phyloP scores from a whole-genome alignment of 2,113 vertebrate species.

The Actenoides lindsayi region DNA sequence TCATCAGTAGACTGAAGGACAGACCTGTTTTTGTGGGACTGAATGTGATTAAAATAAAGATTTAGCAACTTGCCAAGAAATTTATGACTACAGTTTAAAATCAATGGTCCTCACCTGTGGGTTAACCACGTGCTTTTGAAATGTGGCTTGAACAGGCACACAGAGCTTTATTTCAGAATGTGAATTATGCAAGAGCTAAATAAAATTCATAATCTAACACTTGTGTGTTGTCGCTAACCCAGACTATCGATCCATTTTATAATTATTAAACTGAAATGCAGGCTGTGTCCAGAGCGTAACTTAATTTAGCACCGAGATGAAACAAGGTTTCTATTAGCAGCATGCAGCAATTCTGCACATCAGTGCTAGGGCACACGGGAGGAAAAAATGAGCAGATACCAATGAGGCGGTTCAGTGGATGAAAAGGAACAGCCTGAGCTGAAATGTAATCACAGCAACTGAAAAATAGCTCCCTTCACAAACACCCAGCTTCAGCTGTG shows the following conservation, averaged over 20 bases:
- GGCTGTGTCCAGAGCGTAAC: background rate
- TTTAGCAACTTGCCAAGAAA: background rate
- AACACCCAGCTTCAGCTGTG: background rate
- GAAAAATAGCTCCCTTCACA: background rate
- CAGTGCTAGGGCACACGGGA: background rate
- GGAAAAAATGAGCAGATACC: background rate
- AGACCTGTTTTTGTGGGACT: background rate
- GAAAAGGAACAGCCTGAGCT: background rate
- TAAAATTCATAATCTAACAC: background rate
- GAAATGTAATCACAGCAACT: background rate
- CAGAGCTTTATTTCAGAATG: background rate
- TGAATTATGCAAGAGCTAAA: background rate
- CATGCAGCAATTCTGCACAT: background rate
- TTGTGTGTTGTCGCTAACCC: background rate
- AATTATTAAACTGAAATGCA: background rate
- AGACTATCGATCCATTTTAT: background rate
- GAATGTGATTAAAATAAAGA: background rate
- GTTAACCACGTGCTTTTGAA: background rate
- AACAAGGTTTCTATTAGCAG: background rate
- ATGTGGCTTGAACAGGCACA: background rate
- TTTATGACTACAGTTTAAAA: background rate
- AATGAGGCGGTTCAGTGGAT: background rate
- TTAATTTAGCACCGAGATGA: background rate
- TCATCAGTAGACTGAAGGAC: background rate
- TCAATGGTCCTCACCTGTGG: fast-evolving